Evolutionary conservation across 2,113 vertebrate species (phyloP).

Genomic region (Chitala chitala): DNA sequence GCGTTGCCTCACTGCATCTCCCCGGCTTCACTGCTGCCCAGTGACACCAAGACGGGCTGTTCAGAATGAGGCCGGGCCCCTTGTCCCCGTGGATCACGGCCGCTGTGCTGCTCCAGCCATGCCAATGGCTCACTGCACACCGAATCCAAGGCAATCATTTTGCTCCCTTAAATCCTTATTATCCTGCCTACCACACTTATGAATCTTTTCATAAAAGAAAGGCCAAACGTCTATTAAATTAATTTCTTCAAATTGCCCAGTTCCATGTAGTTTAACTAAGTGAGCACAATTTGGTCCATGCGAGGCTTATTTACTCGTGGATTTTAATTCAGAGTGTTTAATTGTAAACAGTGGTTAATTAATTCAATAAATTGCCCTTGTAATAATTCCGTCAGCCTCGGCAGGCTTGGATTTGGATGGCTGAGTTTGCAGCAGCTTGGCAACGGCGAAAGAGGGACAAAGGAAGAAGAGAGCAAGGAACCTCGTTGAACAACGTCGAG

Average conservation of each 20-base stretch:
- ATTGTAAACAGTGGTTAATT: conserved; percentile 35
- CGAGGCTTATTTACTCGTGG: conserved; percentile 9
- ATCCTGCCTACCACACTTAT: neutral
- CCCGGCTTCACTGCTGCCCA: neutral
- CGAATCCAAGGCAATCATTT: neutral
- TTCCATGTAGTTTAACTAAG: conserved; percentile 27
- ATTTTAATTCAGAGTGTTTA: conserved; percentile 5
- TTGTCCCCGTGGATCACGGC: neutral
- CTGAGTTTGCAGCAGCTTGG: neutral
- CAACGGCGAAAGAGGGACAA: neutral
- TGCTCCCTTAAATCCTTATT: neutral
- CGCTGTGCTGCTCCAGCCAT: neutral
- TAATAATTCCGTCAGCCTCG: conserved; percentile 18
- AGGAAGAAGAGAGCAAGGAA: conserved; percentile 12
- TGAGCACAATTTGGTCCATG: conserved; percentile 20
- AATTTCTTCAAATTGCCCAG: conserved; percentile 31
- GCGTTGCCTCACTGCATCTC: too few relatives aligned
- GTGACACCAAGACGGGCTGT: neutral
- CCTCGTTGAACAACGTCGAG: neutral
- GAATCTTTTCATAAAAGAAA: neutral
- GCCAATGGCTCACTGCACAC: neutral
- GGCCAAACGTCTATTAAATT: conserved; percentile 21
- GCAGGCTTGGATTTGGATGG: neutral
- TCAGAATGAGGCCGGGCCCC: neutral
- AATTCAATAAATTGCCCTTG: conserved; percentile 30